Conservation (phyloP, 53 echinoderm and acorn worm species). For the Holothuria scabra region DNA sequence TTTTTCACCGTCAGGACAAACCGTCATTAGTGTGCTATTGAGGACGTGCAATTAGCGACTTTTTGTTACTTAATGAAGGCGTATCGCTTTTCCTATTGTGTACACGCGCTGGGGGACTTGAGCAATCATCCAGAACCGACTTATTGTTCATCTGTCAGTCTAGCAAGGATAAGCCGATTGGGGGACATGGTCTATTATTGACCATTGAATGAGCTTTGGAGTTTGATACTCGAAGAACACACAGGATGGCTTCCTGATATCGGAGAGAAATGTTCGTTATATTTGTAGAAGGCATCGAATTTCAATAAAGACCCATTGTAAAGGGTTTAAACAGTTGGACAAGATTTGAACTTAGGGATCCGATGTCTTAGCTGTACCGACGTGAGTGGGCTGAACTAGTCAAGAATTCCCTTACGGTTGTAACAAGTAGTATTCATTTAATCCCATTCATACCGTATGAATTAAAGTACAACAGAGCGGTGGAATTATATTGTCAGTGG, state of each 20-base stretch:
- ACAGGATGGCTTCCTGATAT: slow-evolving; percentile 26
- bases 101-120: slow-evolving; percentile 41
- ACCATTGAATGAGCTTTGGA: neutral
- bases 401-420: neutral
- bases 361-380: neutral
- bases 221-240: slow-evolving; percentile 19
- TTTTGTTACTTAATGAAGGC: slow-evolving; percentile 45
- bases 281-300: slow-evolving; percentile 19
- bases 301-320: slow-evolving; percentile 3
- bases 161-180: slow-evolving; percentile 2
- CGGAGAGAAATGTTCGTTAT: slow-evolving; percentile 22
- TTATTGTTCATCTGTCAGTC: slow-evolving; percentile 9
- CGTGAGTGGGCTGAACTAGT: neutral
- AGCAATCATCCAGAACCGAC: slow-evolving; percentile 13
- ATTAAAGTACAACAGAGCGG: neutral
- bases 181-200: slow-evolving; percentile 25
- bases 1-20: neutral
- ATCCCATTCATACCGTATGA: neutral
- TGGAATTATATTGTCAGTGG: neutral
- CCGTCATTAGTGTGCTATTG: slow-evolving; percentile 27
- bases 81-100: slow-evolving; percentile 27
- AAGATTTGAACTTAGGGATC: slow-evolving; percentile 12
- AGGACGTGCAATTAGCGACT: slow-evolving; percentile 33
- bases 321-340: neutral
- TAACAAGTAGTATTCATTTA: neutral